A percentile compares a stretch with the other conserved stretches of the same genome.
Conservation (phyloP, 2,888 invertebrate genomes). For the Synanthedon myopaeformis region DNA sequence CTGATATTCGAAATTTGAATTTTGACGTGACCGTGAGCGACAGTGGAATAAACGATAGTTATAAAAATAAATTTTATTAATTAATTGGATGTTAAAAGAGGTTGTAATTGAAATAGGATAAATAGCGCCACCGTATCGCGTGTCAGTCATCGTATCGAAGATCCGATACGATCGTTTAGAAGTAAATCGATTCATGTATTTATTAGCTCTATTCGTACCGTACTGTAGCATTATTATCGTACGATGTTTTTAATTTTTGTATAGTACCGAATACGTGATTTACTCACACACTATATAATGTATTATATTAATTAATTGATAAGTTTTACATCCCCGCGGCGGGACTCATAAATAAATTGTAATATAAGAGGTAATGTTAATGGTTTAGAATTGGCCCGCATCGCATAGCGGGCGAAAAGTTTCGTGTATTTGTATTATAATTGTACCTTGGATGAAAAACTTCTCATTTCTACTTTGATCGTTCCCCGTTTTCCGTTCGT, state of each 20-base stretch:
- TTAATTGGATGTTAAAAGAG: conserved; percentile 59
- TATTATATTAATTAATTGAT: conserved; percentile 52
- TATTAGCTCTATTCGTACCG: conserved; percentile 48
- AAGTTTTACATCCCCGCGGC: conserved; percentile 43
- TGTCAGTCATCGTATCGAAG: conserved; percentile 33
- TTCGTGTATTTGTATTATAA: conserved; percentile 3
- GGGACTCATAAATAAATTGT: conserved; percentile 51
- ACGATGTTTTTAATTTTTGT: conserved; percentile 70
- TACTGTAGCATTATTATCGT: conserved; percentile 55
- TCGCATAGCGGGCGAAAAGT: conserved; percentile 1
- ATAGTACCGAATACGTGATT: conserved; percentile 53
- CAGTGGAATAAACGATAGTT: conserved; percentile 36
- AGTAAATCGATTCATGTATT: conserved; percentile 64
- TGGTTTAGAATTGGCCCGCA: conserved; percentile 8
- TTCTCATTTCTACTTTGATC: background rate
- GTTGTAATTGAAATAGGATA: conserved; percentile 64
- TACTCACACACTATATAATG: conserved; percentile 36
- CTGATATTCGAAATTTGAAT: too few species aligned
- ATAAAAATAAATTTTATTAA: conserved; percentile 40
- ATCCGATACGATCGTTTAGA: conserved; percentile 43
- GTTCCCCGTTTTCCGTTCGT: conserved; percentile 13
- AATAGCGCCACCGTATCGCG: conserved; percentile 36
- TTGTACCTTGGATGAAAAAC: background rate
- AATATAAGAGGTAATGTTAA: conserved; percentile 56
- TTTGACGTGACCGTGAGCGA: too few species aligned